Percentiles rank a stretch among this genome's conserved stretches.
These are phyloP conservation scores for Tragelaphus imberbis DNA, from an alignment of 2,113 vertebrate genomes.

Conservation along the genomic window DNA sequence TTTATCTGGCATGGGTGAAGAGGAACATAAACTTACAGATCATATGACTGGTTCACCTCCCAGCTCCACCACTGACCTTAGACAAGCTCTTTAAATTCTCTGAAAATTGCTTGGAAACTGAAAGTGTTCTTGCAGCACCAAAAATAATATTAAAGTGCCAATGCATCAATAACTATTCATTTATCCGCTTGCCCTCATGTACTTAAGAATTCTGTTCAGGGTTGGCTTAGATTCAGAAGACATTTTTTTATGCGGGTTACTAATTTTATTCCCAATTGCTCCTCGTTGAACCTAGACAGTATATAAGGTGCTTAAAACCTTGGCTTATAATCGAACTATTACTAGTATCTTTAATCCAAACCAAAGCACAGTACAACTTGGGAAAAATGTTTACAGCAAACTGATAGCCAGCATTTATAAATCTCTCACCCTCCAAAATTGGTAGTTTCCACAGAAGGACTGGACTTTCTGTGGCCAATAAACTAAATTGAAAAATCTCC, in stretches of 20 bases:
- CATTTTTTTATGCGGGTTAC: background rate
- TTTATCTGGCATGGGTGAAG: background rate
- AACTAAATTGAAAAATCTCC: constrained; percentile 63
- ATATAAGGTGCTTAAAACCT: background rate
- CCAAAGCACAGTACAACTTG: constrained; percentile 26
- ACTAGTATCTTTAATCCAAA: constrained; percentile 42
- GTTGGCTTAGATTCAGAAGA: background rate
- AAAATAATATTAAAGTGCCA: constrained; percentile 1
- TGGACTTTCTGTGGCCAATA: constrained; percentile 61
- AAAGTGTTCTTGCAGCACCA: background rate
- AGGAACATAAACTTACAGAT: background rate
- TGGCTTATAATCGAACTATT: constrained; percentile 21
- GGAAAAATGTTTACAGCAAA: constrained; percentile 46
- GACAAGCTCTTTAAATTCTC: background rate
- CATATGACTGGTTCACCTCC: background rate
- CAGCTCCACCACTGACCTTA: background rate
- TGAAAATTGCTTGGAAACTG: background rate
- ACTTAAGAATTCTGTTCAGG: background rate
- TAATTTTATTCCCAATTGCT: constrained; percentile 46
- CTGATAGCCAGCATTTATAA: constrained; percentile 47
- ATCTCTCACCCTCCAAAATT: constrained; percentile 46
- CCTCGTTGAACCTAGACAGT: background rate
- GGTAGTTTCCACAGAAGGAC: constrained; percentile 49
- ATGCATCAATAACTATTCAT: background rate
- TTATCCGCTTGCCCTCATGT: background rate